phyloP scores from a whole-genome alignment of 2,797 vertebrate genomes.

The Thaleichthys pacificus region DNA sequence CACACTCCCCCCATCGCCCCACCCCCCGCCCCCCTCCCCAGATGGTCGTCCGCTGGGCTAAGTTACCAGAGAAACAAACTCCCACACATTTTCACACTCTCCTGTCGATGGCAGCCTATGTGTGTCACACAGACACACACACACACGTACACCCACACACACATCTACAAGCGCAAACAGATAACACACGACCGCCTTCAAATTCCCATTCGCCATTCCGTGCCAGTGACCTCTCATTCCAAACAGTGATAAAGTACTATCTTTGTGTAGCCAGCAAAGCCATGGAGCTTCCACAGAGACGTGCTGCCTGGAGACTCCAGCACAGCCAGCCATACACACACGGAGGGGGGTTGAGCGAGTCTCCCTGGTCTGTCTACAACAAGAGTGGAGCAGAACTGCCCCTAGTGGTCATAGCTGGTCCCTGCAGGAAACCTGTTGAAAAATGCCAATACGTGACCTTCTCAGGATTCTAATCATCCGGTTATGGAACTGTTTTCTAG shows the following conservation, averaged over 20 bases:
- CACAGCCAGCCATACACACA: not conserved
- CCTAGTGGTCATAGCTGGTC: slow-evolving; percentile 6
- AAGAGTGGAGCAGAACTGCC: slow-evolving; percentile 13
- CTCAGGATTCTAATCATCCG: not conserved
- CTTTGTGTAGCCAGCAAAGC: not conserved
- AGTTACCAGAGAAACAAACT: slow-evolving; percentile 45
- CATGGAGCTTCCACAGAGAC: too few relatives aligned
- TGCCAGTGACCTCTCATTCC: not conserved
- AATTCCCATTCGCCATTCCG: not conserved
- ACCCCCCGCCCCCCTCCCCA: slow-evolving; percentile 25
- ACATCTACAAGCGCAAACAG: not conserved
- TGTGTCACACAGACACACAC: slow-evolving; percentile 30
- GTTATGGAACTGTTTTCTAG: not conserved
- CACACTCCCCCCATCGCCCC: slow-evolving; percentile 4
- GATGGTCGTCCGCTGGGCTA: slow-evolving; percentile 64
- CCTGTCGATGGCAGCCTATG: not conserved
- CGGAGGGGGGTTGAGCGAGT: not conserved
- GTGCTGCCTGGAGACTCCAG: not conserved
- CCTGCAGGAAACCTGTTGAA: slow-evolving; percentile 1
- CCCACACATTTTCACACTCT: not conserved
- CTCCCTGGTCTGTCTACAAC: not conserved
- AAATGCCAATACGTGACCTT: too few relatives aligned
- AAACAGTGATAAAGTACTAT: not conserved
- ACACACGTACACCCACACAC: slow-evolving; percentile 12
- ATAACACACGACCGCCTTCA: slow-evolving; percentile 7